Evolutionary conservation across 2,113 vertebrate genomes (phyloP).

Genomic region (Columba livia): DNA sequence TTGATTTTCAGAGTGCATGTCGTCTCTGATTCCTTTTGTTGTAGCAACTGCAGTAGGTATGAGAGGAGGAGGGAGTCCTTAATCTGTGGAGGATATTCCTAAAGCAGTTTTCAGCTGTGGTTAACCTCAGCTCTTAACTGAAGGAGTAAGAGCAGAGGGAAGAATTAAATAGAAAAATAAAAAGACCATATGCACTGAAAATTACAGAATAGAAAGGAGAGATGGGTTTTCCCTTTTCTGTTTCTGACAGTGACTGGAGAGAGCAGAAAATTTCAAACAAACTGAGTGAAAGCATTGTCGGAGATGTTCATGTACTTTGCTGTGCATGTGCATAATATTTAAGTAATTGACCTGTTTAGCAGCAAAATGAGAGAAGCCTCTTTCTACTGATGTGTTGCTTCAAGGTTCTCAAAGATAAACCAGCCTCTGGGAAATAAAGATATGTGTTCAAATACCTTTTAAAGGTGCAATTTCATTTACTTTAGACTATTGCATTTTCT

Average conservation of each 20-base stretch:
- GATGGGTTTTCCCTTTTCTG: neutral
- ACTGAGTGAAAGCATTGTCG: neutral
- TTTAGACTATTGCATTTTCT: neutral
- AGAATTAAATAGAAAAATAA: neutral
- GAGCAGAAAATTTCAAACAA: neutral
- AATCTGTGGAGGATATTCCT: neutral
- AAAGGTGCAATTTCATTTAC: neutral
- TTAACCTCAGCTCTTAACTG: neutral
- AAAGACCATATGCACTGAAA: neutral
- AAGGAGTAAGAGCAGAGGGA: neutral
- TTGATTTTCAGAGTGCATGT: neutral
- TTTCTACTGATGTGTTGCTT: neutral
- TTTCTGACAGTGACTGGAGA: neutral
- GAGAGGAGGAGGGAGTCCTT: neutral
- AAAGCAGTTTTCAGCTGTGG: neutral
- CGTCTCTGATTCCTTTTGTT: neutral
- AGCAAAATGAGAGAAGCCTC: neutral
- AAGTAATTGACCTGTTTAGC: neutral
- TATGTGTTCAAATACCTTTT: neutral
- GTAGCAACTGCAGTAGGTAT: neutral
- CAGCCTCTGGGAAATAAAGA: neutral
- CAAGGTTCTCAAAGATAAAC: neutral
- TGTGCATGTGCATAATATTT: neutral
- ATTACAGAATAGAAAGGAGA: neutral
- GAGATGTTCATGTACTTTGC: neutral